Base-by-base conservation (phyloP, 1,140 invertebrate genomes). In the Patella vulgata region DNA sequence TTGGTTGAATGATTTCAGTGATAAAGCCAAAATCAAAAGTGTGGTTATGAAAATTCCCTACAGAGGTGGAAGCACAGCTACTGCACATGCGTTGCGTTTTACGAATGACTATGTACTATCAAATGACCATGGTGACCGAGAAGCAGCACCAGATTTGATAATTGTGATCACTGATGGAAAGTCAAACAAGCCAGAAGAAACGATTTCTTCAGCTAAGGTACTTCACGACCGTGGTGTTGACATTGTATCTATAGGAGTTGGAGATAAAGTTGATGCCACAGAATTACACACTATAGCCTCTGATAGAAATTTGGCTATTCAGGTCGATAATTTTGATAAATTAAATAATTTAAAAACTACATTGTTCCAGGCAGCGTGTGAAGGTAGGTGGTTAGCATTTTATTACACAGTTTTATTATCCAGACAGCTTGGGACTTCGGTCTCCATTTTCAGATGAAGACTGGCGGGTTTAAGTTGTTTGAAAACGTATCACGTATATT, bases 61-160 rank as follows among this genome's bases (percentile, higher is more conserved):
- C 14, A 36, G 14, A 8, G 33, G 33, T 36, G 55, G 55, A 1
- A 42, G 55, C 17, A 57, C 55, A 3, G 9, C 43, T 33, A 61
- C 50, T 3, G 19, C 4, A 12, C 12, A 19, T 0, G 42, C 31
- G 3, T 33, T 44, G 5, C 25, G 28, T 3, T 43, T 33, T 31
- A 11, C 21, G 0, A 31, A 33, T 19, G 4, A 2, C 1, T 5
- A 12, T 17, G 59, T 54, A 9, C 14, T 55, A 36, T 36, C 1
- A 30, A n/a, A 11, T 14, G 63, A 67, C 9, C 50, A 71, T 25
- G 77, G 77, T 6, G 74, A 76, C 63, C 33, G 73, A 25, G 69
- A 71, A 43, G 54, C 68, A 4, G 42, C 31, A 11, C 28, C 51
- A 5, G 51, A 44, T 33, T 30, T 46, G 40, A 46, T 46, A 25